A percentile compares a stretch with the other conserved stretches of the same genome.
Evolutionary conservation across 2,888 invertebrate species (phyloP).

Genomic region (Lingula anatina): DNA sequence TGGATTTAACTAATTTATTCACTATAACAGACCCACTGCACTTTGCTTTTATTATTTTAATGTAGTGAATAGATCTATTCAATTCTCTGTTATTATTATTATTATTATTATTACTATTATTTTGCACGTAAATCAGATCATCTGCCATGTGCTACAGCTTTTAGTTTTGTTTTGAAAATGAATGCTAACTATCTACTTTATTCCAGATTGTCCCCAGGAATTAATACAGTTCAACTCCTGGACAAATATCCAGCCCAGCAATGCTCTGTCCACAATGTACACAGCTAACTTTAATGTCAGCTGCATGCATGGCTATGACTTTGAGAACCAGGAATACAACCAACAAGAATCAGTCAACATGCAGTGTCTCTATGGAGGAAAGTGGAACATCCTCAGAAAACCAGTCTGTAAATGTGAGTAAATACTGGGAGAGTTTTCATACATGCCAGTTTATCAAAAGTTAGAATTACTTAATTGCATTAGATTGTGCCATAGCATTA

Average conservation of each 20-base stretch:
- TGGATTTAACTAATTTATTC: neutral
- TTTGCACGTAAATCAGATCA: too few species aligned
- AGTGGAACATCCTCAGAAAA: constrained; percentile 16
- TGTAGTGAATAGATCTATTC: neutral
- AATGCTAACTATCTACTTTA: too few species aligned
- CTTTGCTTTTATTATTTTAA: neutral
- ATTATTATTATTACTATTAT: neutral
- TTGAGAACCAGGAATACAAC: constrained; percentile 12
- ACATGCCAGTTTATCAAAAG: too few species aligned
- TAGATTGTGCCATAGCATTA: too few species aligned
- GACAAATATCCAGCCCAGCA: too few species aligned
- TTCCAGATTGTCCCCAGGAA: constrained; percentile 15
- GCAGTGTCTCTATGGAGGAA: constrained; percentile 17
- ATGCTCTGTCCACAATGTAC: too few species aligned
- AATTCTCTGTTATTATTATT: neutral
- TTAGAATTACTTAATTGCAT: too few species aligned
- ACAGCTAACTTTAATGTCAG: constrained; percentile 11
- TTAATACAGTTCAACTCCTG: constrained; percentile 9
- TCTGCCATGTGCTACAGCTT: too few species aligned
- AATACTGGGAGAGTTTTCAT: too few species aligned
- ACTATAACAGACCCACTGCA: too few species aligned
- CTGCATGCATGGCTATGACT: constrained; percentile 15
- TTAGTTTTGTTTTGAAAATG: too few species aligned
- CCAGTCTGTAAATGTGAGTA: constrained; percentile 19
- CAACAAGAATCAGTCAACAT: constrained; percentile 9